phyloP scores from a whole-genome alignment of 2,113 vertebrate genomes.

The Lathamus discolor region DNA sequence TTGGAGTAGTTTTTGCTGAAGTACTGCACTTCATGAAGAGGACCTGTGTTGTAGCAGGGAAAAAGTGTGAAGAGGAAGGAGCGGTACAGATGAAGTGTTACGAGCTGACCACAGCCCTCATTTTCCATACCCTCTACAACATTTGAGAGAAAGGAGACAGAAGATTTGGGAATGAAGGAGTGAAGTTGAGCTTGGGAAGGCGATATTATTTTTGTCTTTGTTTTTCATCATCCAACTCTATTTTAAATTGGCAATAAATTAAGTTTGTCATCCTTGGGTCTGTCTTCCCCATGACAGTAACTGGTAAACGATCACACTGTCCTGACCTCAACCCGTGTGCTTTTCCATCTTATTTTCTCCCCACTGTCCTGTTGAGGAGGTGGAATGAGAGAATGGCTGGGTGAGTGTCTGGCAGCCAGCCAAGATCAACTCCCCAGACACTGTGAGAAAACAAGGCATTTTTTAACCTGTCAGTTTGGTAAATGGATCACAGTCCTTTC shows the following conservation, averaged over 20 bases:
- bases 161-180: neutral
- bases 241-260: neutral
- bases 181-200: neutral
- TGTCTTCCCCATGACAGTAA: neutral
- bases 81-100: neutral
- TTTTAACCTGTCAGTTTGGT: neutral
- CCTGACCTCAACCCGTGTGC: neutral
- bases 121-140: neutral
- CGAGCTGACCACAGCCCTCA: neutral
- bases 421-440: neutral
- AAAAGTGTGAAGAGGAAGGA: neutral
- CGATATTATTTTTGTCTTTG: neutral
- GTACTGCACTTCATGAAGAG: fast-evolving
- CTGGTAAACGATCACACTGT: neutral
- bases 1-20: neutral
- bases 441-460: neutral
- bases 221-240: neutral
- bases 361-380: neutral
- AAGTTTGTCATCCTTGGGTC: neutral
- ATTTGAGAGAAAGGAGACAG: neutral
- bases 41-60: neutral
- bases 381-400: neutral
- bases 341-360: neutral
- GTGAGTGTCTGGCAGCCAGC: neutral
- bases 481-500: neutral